Base-by-base conservation (phyloP, 2,888 invertebrate species). In the Drosophila sordidapex region DNA sequence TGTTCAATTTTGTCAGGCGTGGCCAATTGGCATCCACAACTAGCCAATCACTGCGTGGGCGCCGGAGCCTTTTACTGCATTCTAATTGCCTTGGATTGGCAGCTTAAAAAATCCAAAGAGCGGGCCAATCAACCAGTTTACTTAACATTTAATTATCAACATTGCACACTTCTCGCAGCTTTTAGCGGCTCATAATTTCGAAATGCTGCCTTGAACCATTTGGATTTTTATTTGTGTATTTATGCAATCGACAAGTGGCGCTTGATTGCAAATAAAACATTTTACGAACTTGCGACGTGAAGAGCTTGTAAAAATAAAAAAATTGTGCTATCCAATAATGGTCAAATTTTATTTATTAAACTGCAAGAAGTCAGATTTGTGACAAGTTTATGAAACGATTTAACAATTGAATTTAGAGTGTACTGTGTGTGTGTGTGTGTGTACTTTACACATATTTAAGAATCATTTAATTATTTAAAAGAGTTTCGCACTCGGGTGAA, bases 1-100 rank as follows among this genome's bases (percentile, higher is more conserved):
- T 54, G 18, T 36, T 56, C 21, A 27, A 40, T 56, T 68, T 54
- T 69, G 60, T 51, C 58, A 56, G 80, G 82, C 81, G 83, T 77
- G 81, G 61, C 69, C 67, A 66, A 60, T 62, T 38, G 43, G 56
- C 52, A 72, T 52, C 54, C 38, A 46, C 46, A 40, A 56, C 59
- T 43, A 29, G 13, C 54, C 79, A 72, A 68, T 72, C 43, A 36
- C 60, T 73, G 87, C 83, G 84, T 85, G 86, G 87, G 84, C 81
- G 84, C 59, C 43, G n/a, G 29, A 7, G 75, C 70, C 73, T 74
- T 69, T 74, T 76, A 70, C 68, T 85, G 66, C 72, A 74, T 88
- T 85, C 87, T 86, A 81, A 83, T 84, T 78, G 77, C 83, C 76
- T 72, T 81, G 74, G 67, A 76, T 67, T 69, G 71, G 38, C 54